Base-by-base conservation (phyloP, 92 coral and sea anemone species). In the Muricea muricata region DNA sequence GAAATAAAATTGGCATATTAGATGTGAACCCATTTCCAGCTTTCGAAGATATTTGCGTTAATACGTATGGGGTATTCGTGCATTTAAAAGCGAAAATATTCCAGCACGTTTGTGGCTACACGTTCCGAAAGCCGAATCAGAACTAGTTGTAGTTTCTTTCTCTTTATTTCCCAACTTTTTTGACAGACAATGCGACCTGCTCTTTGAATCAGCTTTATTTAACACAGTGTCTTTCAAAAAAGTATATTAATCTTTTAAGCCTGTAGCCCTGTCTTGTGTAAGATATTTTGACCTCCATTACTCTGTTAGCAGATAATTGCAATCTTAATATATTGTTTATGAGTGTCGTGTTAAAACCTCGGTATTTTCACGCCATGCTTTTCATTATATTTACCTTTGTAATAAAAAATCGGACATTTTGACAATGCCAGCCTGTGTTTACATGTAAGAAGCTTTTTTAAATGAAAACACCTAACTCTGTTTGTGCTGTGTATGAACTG, bases 231-330 rank as follows among this genome's bases (percentile, higher is more conserved):
- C 17, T 63, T 63, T 63, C 70, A 63, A 26, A 63, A 9, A 30
- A 9, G 20, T 52, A 52, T 52, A 17, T 63, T 63, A 63, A 63
- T 63, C 70, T 63, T 32, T 63, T 63, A 63, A 63, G 70, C 70
- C 30, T 63, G 30, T 28, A 63, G 13, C 18, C 70, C 3, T 32
- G 70, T 63, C 30, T 28, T 37, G 42, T 10, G 24, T 20, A 0
- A 7, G 5, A 20, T 63, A 30, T 28, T 30, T 30, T 1, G n/a
- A 29, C 34, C 70, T 0, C 34, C 14, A 0, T 63, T 40, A 28
- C 70, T 26, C n/a, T 26, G 70, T 63, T 28, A 63, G 30, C 37
- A 28, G 34, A 29, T 63, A 29, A 63, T 26, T 63, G 1, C 21
- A 13, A 28, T 32, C 70, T n/a, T 26, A 63, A 63, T 63, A 63